Conservation (phyloP, 2,113 vertebrate species). For the Oostethus manadensis region DNA sequence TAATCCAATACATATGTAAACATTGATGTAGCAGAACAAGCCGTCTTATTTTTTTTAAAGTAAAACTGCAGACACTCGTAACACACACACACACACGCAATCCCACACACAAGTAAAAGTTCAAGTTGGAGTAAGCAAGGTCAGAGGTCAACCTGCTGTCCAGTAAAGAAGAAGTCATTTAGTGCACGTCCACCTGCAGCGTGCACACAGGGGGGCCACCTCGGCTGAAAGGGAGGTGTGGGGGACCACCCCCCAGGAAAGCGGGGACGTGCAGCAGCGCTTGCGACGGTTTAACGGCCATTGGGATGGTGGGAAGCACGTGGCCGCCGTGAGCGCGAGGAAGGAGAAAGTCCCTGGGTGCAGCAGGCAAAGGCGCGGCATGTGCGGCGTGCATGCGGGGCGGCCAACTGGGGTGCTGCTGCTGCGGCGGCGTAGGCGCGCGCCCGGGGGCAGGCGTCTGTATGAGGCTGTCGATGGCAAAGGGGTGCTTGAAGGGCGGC, state of each 20-base stretch:
- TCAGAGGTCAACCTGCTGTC: slow-evolving; percentile 25
- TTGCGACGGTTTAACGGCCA: slow-evolving; percentile 87
- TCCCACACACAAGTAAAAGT: neutral
- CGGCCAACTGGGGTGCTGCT: slow-evolving; percentile 80
- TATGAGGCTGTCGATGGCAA: slow-evolving; percentile 95
- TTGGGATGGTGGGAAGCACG: slow-evolving; percentile 88
- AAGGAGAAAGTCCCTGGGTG: slow-evolving; percentile 75
- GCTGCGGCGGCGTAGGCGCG: neutral
- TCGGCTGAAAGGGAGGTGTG: slow-evolving; percentile 81
- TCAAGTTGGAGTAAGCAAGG: neutral
- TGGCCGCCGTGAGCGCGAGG: slow-evolving; percentile 84
- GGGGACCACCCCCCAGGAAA: slow-evolving; percentile 74
- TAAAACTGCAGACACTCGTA: too few species aligned
- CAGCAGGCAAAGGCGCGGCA: slow-evolving; percentile 77
- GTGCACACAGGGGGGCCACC: slow-evolving; percentile 74
- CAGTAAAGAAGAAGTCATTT: slow-evolving; percentile 20
- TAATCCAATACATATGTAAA: too few species aligned
- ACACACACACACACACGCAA: neutral
- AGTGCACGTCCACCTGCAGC: slow-evolving; percentile 84
- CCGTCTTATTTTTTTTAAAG: too few species aligned
- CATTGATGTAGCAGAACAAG: too few species aligned
- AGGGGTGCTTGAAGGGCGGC: slow-evolving; percentile 92
- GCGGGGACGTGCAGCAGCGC: slow-evolving; percentile 78
- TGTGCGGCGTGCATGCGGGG: slow-evolving; percentile 75
- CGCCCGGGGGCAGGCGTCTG: slow-evolving; percentile 77